phyloP scores from a whole-genome alignment of 2,113 vertebrate species.

The Chloropsis cyanopogon region DNA sequence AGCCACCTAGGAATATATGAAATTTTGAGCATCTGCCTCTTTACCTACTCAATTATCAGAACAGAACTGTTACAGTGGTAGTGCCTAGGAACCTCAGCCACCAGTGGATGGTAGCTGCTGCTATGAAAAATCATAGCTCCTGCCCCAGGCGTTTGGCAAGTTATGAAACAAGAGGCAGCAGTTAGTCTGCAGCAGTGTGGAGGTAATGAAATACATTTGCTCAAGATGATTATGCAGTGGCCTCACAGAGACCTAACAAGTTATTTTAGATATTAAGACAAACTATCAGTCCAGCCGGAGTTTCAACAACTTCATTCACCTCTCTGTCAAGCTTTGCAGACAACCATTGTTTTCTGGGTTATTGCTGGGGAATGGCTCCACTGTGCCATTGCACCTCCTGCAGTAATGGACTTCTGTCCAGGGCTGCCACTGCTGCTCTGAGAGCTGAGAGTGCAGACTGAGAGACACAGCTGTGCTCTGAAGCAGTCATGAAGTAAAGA shows the following conservation, averaged over 20 bases:
- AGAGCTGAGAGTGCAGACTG: background rate
- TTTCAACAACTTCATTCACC: background rate
- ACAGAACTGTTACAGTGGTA: background rate
- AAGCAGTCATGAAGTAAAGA: conserved; percentile 16
- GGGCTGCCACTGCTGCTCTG: background rate
- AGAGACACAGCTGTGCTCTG: conserved; percentile 16
- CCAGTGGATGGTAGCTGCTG: background rate
- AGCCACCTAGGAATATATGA: background rate
- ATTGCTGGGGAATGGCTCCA: background rate
- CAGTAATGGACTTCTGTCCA: background rate
- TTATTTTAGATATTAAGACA: conserved; percentile 7
- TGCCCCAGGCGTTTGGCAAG: conserved; percentile 6
- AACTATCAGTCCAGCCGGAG: background rate
- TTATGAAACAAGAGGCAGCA: conserved; percentile 22
- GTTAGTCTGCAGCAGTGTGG: background rate
- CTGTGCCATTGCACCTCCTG: background rate
- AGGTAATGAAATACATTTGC: conserved; percentile 23
- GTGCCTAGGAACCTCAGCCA: background rate
- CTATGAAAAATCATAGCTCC: background rate
- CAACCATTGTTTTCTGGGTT: background rate
- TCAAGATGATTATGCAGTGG: background rate
- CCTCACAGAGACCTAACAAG: background rate
- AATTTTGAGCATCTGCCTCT: background rate
- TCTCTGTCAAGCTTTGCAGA: background rate
- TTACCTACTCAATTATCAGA: background rate